These are phyloP conservation scores for Gymnothorax reevesii DNA, from an alignment of 2,797 vertebrate genomes.

Conservation along the genomic window DNA sequence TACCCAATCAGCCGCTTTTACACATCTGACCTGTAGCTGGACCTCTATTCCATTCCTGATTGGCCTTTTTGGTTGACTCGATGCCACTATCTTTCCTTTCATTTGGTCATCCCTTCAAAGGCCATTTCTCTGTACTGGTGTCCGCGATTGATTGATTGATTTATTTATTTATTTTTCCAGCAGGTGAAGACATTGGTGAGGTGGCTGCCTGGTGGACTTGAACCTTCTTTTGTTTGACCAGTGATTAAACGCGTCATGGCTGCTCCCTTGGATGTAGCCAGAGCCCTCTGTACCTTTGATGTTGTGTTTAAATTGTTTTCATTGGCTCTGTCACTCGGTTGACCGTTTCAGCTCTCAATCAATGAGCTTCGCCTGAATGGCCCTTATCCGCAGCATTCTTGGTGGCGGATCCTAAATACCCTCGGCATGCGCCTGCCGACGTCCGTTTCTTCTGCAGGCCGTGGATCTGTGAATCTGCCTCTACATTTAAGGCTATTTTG, in stretches of 20 bases:
- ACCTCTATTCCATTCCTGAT: neutral
- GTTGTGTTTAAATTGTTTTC: neutral
- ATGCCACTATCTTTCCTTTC: neutral
- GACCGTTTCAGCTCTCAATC: neutral
- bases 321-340: neutral
- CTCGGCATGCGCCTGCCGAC: neutral
- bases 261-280: neutral
- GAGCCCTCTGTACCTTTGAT: slow-evolving; percentile 18
- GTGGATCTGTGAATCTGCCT: too few relatives aligned
- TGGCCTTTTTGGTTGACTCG: neutral
- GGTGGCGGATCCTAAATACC: neutral
- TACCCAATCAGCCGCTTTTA: neutral
- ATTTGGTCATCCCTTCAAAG: neutral
- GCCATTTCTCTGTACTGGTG: slow-evolving; percentile 8
- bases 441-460: neutral
- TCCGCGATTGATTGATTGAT: neutral
- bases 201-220: neutral
- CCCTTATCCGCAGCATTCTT: slow-evolving; percentile 4
- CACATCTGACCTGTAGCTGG: neutral
- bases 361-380: neutral
- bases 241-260: slow-evolving; percentile 28
- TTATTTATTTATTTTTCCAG: neutral
- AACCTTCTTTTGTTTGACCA: slow-evolving; percentile 11
- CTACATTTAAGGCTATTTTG: neutral
- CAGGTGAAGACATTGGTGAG: slow-evolving; percentile 7